Base-by-base conservation (phyloP, 1,140 invertebrate species). In the Apis cerana region DNA sequence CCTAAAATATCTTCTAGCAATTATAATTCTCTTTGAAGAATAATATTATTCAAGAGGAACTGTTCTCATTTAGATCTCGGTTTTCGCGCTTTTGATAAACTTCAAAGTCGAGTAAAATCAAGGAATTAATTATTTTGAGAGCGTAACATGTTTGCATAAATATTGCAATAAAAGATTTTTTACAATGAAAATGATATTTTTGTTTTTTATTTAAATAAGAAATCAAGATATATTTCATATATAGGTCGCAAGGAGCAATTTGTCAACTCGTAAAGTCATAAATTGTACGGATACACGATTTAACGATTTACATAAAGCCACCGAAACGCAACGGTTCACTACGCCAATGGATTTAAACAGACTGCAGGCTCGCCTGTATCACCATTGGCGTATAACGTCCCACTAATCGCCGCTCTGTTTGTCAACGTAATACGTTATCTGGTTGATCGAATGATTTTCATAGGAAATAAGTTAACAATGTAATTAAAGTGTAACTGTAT, bases 341-440 rank as follows among this genome's bases (percentile, higher is more conserved):
- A 87, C 89, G 90, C 88, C 88, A 92, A 90, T 91, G 89, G 89
- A 74, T 90, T 86, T 89, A 90, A 88, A 89, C 86, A 88, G 89
- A 88, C 87, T 88, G 86, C 87, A 88, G 88, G 58, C 85, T 85
- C 80, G 85, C 82, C 85, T 83, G 85, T 89, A 87, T 85, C 83
- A 85, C 85, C 88, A 89, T 89, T 89, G 88, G 88, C 88, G 88
- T 89, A 89, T 83, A 86, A 89, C 85, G 84, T 83, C 62, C 76
- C 84, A 76, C 81, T 89, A 89, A 89, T 88, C 87, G 87, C 76
- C 70, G 76, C 75, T 81, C 61, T 89, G 87, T 89, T 89, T 86
- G 84, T 87, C 85, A 70, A 84, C 88, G 88, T 86, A 88, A 88
- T 80, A 78, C 82, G 84, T 86, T 88, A 88, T 72, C 81, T 77